Base-by-base conservation (phyloP, 1,140 invertebrate species). In the Zophobas atratus region DNA sequence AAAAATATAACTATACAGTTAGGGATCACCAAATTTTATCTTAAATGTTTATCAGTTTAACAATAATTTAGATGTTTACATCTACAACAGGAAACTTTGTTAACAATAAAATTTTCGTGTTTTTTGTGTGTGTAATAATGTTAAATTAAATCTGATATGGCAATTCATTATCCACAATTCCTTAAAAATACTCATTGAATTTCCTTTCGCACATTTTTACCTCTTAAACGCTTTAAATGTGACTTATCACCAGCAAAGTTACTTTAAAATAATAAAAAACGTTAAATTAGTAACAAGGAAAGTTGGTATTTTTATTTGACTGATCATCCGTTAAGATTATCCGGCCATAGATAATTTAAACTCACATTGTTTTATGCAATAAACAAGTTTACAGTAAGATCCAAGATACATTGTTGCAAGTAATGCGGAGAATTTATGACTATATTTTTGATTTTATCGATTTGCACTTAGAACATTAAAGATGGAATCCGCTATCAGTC, bases 381-480 rank as follows among this genome's bases (percentile, higher is more conserved):
- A 67, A 67, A 36, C 32, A 43, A 32, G 60, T 39, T 41, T 39
- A 41, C 6, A 38, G 43, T 51, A 32, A 75, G 46, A 71, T 76
- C 74, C 70, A 74, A 76, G 57, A 79, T 71, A 56, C 53, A 74
- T 49, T 70, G 70, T 48, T 51, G 5, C 20, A 8, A 34, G 43
- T 20, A 33, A 60, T 20, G 38, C 38, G 36, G n/a, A 60, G 35
- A 36, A 20, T 38, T 67, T 48, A 76, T n/a, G 55, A 57, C 34
- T 63, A 67, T 67, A 67, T 43, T 38, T 67, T 67, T 67, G 39
- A 8, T 72, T 43, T 53, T 34, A 70, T 48, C 36, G 49, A 70
- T 75, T 78, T 75, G 71, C 57, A 78, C 71, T 51, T 53, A 60
- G 51, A 75, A 56, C 49, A 73, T 63, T 35, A 6, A 70, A 35